Evolutionary conservation across 2,113 vertebrate species (phyloP).

Genomic region (Zosterops japonicus): DNA sequence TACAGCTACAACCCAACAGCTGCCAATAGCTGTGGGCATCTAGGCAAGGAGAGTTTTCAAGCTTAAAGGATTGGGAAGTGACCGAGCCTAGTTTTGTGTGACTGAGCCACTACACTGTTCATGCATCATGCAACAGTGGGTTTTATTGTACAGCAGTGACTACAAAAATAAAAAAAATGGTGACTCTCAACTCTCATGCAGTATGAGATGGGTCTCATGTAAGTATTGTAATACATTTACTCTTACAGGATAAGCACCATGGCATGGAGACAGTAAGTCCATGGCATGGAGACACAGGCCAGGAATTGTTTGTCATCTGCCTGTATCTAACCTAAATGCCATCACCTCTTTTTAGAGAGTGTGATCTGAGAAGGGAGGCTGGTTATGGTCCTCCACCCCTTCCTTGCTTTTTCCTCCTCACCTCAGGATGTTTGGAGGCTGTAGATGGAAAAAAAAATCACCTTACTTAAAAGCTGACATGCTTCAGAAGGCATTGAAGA

Average conservation of each 20-base stretch:
- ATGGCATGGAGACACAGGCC: not conserved
- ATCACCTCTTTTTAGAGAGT: not conserved
- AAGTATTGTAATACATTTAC: not conserved
- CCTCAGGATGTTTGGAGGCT: not conserved
- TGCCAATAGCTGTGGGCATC: not conserved
- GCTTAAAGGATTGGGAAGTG: not conserved
- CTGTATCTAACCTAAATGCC: not conserved
- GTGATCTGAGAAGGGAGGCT: not conserved
- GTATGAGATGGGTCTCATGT: fast-evolving
- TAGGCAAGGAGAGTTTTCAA: not conserved
- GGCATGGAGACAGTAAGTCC: not conserved
- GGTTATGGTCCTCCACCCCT: not conserved
- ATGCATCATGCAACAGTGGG: not conserved
- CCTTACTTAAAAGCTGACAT: not conserved
- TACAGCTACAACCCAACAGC: not conserved
- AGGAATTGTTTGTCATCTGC: not conserved
- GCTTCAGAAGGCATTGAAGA: not conserved
- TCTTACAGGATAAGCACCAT: not conserved
- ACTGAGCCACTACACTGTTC: not conserved
- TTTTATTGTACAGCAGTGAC: not conserved
- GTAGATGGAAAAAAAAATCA: not conserved
- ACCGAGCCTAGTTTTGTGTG: not conserved
- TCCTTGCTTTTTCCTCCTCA: not conserved
- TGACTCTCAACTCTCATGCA: not conserved
- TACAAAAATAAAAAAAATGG: not conserved